Base-by-base conservation (phyloP, 2,888 invertebrate species). In the Saturnia pavonia region DNA sequence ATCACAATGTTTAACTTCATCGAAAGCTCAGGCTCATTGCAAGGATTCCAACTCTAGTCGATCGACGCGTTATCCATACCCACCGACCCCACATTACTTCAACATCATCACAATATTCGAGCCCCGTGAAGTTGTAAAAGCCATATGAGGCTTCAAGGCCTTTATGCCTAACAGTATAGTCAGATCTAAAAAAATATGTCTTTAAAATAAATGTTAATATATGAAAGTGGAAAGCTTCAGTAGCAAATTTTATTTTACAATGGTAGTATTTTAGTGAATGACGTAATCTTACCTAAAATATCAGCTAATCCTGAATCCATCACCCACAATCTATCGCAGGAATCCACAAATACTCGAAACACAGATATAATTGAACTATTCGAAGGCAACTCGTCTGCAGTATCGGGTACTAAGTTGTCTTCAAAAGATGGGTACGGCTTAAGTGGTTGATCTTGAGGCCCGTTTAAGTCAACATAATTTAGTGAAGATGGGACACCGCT, bases 241-340 rank as follows among this genome's bases (percentile, higher is more conserved):
- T 54, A 8, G 48, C 48, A 19, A n/a, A 19, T 6, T 48, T 48
- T 48, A 6, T n/a, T 48, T 19, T 48, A 48, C 48, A 48, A 48
- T 48, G 19, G 4, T 48, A 34, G n/a, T n/a, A 45, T 51, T 51
- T 51, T n/a, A 54, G 1, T 1, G 9, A 48, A 63, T 8, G 1
- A 34, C n/a, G 27, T 60, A 25, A 54, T 60, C 79, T 94, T 89
- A 83, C 97, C 97, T 69, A 95, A 89, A 87, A 97, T 96, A 83
- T 97, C 96, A 63, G 96, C 96, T 54, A 97, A 88, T 70, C 97
- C 97, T 0, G 97, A 96, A 83, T 97, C 97, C 88, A 97, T 94
- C 8, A 97, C 96, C 97, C 97, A 97, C 12, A 97, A 94, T 66
- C 97, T 95, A 84, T 97, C 97, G 80, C 97, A 97, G 8, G 94